Evolutionary conservation across 2,888 invertebrate species (phyloP), one percentile per base, ranked within the genome.

Genomic region (Noctua fimbriata): DNA sequence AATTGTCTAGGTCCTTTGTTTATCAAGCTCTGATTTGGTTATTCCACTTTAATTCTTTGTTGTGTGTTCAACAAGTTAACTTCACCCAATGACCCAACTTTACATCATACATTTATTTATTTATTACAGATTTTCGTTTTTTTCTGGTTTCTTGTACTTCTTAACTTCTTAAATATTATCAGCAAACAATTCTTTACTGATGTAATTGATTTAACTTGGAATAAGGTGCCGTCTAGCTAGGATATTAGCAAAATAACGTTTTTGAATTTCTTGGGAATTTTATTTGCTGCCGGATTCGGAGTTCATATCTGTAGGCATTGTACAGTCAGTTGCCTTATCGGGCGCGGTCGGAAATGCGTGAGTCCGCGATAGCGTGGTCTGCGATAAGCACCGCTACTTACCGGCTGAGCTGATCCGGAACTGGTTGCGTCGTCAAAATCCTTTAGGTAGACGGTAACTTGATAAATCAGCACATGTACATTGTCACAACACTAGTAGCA

Each of bases 281-380:
- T 82, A 84, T 79, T 87, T 81, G 79, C 83, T 84, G 82, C 87
- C 88, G 90, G 88, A 90, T 92, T 91, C 84, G 80, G 90, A 90
- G 88, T 91, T 86, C 90, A 78, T 92, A 93, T 93, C 91, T 91
- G 89, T 92, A 91, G 91, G 92, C 92, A 94, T 87, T 91, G 90
- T 91, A 92, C 89, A 90, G 89, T 91, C 90, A 88, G 87, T 86
- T 87, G 92, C 93, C 94, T 96, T 97, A 97, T 97, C 96, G 96
- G 95, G 95, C 94, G 96, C 95, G 96, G 96, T 96, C 96, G 96
- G 96, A 96, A 97, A 96, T 97, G 96, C 96, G 96, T 96, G 95
- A 95, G 95, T 94, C 93, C 93, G 93, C 96, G 96, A 96, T 96
- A 97, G 95, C 96, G 94, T 94, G 93, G 92, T 92, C 92, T 94